Conservation (phyloP, 2,113 vertebrate genomes). For the Bufo gargarizans region DNA sequence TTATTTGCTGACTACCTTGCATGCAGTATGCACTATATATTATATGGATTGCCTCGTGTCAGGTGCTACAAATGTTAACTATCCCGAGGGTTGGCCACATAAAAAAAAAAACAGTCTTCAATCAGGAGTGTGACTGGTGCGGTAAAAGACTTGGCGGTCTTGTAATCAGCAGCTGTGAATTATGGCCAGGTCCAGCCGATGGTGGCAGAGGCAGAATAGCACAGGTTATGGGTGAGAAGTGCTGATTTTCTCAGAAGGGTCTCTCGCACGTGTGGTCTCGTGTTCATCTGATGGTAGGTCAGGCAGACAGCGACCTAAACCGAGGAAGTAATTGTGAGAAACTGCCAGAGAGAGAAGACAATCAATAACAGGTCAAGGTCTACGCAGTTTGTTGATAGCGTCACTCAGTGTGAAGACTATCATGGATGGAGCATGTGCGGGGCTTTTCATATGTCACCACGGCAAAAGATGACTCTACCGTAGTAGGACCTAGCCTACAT, state of each 20-base stretch:
- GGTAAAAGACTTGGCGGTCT: not conserved
- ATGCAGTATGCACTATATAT: no score
- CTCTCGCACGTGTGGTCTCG: not conserved
- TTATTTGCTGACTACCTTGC: no score
- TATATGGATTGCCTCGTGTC: not conserved
- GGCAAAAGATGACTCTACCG: not conserved
- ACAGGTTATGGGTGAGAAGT: not conserved
- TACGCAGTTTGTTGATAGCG: not conserved
- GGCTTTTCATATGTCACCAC: not conserved
- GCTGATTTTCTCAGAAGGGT: conserved; percentile 14
- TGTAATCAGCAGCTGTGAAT: not conserved
- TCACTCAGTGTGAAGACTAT: not conserved
- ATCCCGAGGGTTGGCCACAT: not conserved
- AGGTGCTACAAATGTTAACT: not conserved
- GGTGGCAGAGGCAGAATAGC: not conserved
- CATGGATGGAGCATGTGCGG: not conserved
- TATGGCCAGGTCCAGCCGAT: not conserved
- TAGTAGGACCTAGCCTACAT: not conserved
- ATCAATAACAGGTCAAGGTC: conserved; percentile 43
- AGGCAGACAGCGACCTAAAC: conserved; percentile 7
- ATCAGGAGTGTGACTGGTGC: not conserved
- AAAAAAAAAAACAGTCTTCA: not conserved
- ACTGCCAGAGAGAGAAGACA: conserved; percentile 9
- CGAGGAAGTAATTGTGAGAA: conserved; percentile 21
- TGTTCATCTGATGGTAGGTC: conserved; percentile 21